phyloP scores from a whole-genome alignment of 1,140 invertebrate genomes.

The Arion vulgaris region DNA sequence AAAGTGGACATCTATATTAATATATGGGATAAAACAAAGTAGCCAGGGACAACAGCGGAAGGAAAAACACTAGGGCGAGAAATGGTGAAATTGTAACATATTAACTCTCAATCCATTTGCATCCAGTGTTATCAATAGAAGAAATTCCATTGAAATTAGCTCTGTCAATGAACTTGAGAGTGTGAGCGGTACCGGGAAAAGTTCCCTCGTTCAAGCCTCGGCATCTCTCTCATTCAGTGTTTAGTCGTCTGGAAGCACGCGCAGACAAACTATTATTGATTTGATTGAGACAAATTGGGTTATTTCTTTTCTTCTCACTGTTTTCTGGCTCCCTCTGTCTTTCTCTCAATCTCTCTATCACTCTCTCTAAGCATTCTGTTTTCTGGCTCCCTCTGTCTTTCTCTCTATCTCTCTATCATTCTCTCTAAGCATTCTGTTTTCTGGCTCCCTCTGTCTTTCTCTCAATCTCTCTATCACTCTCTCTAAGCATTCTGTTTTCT shows the following conservation, averaged over 20 bases:
- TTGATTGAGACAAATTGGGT: background rate
- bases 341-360: background rate
- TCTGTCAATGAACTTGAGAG: background rate
- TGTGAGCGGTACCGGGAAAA: background rate
- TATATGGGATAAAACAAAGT: too few relatives aligned
- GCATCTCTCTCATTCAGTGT: background rate
- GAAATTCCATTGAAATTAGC: conserved; percentile 9
- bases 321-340: background rate
- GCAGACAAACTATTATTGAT: conserved; percentile 2
- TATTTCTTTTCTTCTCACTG: background rate
- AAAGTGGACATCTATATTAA: too few relatives aligned
- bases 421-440: too few relatives aligned
- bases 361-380: background rate
- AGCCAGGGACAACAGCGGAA: too few relatives aligned
- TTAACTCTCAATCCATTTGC: conserved; percentile 8
- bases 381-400: background rate
- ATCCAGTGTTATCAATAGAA: background rate
- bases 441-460: background rate
- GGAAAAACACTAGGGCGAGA: background rate
- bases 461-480: background rate
- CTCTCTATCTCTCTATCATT: background rate
- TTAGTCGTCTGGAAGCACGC: conserved; percentile 2
- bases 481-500: too few relatives aligned
- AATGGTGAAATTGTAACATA: conserved; percentile 4
- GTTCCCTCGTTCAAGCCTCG: background rate